Evolutionary conservation across 2,888 invertebrate species (phyloP).

Genomic region (Sphaerophoria taeniata): DNA sequence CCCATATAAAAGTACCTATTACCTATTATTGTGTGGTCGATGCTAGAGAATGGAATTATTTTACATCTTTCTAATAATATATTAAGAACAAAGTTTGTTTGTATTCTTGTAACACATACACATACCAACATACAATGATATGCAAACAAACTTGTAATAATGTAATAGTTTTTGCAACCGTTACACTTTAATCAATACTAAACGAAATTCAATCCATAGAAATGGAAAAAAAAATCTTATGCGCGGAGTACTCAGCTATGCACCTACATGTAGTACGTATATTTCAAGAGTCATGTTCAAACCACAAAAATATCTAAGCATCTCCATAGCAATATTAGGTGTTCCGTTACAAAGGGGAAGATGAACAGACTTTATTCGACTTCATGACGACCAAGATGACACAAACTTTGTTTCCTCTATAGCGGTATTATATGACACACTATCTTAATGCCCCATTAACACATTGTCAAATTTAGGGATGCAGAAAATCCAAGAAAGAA

Average conservation of each 20-base stretch:
- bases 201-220: slow-evolving; percentile 64
- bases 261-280: neutral
- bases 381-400: neutral
- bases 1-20: neutral
- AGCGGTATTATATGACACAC: slow-evolving; percentile 42
- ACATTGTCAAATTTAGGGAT: slow-evolving; percentile 66
- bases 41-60: slow-evolving; percentile 47
- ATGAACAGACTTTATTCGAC: slow-evolving; percentile 3
- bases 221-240: slow-evolving; percentile 32
- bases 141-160: slow-evolving; percentile 40
- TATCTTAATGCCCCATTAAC: slow-evolving; percentile 61
- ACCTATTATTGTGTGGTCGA: slow-evolving; percentile 58
- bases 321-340: slow-evolving; percentile 19
- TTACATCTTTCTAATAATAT: slow-evolving; percentile 68
- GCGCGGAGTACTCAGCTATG: slow-evolving; percentile 19
- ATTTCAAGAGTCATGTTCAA: slow-evolving; percentile 30
- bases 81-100: neutral
- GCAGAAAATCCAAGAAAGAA: slow-evolving; percentile 38
- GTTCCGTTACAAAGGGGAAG: slow-evolving; percentile 55
- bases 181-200: slow-evolving; percentile 53
- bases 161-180: slow-evolving; percentile 44
- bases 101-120: too few species aligned
- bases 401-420: slow-evolving; percentile 23
- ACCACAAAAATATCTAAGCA: slow-evolving; percentile 63
- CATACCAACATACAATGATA: neutral